Conservation (phyloP, 2,888 invertebrate genomes). For the Dorcus parallelipipedus region DNA sequence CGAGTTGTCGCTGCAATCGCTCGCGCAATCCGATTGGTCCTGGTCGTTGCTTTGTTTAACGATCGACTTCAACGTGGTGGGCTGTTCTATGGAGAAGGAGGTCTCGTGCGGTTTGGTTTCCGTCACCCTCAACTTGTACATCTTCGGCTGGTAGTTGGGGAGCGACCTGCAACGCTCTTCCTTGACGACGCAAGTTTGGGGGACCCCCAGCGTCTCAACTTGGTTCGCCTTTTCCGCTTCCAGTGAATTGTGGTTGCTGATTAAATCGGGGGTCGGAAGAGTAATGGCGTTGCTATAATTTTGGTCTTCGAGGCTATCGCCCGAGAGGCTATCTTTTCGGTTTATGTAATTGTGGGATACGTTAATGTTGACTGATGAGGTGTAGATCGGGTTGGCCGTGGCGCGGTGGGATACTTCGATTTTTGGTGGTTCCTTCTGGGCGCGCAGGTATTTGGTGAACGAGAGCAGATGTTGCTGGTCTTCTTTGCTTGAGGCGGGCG, state of each 20-base stretch:
- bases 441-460: constrained; percentile 45
- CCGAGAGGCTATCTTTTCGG: constrained; percentile 45
- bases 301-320: constrained; percentile 50
- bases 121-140: constrained; percentile 6
- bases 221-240: constrained; percentile 32
- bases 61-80: constrained; percentile 37
- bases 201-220: constrained; percentile 13
- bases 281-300: constrained; percentile 32
- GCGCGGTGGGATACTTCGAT: constrained; percentile 28
- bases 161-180: constrained; percentile 29
- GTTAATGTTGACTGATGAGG: constrained; percentile 58
- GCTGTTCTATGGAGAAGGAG: constrained; percentile 27
- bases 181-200: constrained; percentile 25
- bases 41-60: constrained; percentile 25
- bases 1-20: constrained; percentile 16
- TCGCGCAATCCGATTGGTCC: constrained; percentile 3
- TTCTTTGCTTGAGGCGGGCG: constrained; percentile 21
- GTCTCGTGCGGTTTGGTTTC: constrained; percentile 1
- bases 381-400: constrained; percentile 43
- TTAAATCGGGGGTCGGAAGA: constrained; percentile 55
- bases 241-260: constrained; percentile 56
- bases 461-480: constrained; percentile 44
- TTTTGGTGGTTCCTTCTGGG: constrained; percentile 23
- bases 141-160: constrained; percentile 16
- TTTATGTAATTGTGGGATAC: constrained; percentile 55